Conservation (phyloP, 2,888 invertebrate genomes). For the Euproctis similis region DNA sequence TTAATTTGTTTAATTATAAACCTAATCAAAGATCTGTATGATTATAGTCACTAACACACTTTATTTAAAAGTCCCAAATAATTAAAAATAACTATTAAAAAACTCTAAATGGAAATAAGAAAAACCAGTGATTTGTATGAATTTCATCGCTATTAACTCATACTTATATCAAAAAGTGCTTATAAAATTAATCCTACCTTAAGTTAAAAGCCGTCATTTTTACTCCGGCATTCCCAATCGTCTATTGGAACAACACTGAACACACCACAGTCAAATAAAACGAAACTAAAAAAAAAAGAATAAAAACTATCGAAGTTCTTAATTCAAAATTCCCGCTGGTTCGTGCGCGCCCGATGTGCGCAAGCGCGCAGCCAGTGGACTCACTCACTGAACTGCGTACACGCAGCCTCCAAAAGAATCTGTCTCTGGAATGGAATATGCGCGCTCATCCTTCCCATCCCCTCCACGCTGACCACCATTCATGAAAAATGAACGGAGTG, state of each 20-base stretch:
- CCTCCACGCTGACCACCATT: slow-evolving; percentile 52
- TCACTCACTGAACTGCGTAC: slow-evolving; percentile 31
- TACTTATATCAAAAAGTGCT: neutral
- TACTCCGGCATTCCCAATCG: slow-evolving; percentile 54
- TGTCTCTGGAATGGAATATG: slow-evolving; percentile 25
- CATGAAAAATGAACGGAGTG: slow-evolving; percentile 59
- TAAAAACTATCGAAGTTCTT: slow-evolving; percentile 22
- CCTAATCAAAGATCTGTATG: too few species aligned
- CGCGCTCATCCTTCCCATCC: slow-evolving; percentile 44
- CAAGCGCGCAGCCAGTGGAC: slow-evolving; percentile 48
- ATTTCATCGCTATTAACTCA: too few species aligned
- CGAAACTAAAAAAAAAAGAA: slow-evolving; percentile 24
- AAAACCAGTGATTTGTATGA: too few species aligned
- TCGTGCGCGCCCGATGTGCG: slow-evolving; percentile 36
- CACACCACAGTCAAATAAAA: slow-evolving; percentile 33
- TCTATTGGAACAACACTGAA: slow-evolving; percentile 38
- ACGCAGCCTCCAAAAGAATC: slow-evolving; percentile 43
- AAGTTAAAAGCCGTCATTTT: slow-evolving; percentile 53
- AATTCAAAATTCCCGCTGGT: slow-evolving; percentile 55
- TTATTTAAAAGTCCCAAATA: too few species aligned
- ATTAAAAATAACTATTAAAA: too few species aligned
- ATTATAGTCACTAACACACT: too few species aligned
- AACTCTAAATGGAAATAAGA: too few species aligned
- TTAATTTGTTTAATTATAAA: too few species aligned
- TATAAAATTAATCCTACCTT: slow-evolving; percentile 50